Base-by-base conservation (phyloP, 2,797 vertebrate genomes). In the Phyllotis vaccarum region DNA sequence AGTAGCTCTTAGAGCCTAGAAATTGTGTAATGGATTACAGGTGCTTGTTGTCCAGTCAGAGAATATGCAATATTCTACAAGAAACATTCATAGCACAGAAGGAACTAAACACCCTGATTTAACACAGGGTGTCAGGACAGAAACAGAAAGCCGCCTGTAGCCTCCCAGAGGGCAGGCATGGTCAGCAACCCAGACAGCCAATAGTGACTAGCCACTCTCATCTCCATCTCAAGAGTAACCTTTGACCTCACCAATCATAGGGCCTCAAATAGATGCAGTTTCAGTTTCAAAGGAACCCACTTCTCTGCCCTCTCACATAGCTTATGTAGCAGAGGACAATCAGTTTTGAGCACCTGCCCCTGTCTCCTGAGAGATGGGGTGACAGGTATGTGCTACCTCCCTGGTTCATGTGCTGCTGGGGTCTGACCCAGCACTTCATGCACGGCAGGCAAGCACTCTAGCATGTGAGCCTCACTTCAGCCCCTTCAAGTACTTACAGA, bases 101-200 rank as follows among this genome's bases (percentile, higher is more conserved):
- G 49, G 60, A 91, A 90, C 40, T 14, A 74, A 92, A 54, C 89
- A 68, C 43, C 62, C 85, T 90, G n/a, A 86, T 24, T 86, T 94
- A 94, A 56, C 24, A n/a, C 56, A 85, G 21, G 5, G 6, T 49
- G 37, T 9, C 62, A 24, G 21, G 87, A 62, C 34, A 43, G n/a
- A 91, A 74, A 43, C 37, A 52, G 74, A 76, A 93, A 86, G 40
- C 60, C 52, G 21, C 16, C 16, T 31, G 37, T 1, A 21, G 83
- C 62, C 79, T 87, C 80, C 58, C 68, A 46, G n/a, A 12, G 43
- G 81, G 93, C 56, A 92, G 66, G 76, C 8, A 68, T 11, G 5
- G 81, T 0, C 13, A 56, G 37, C 91, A 91, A 37, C 43, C 19
- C 10, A 24, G 22, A 68, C 27, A 16, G 49, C 29, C 90, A 75